Percentiles rank a stretch among this genome's conserved stretches.
Conservation (phyloP, 2,113 vertebrate genomes). For the Gallinago media region DNA sequence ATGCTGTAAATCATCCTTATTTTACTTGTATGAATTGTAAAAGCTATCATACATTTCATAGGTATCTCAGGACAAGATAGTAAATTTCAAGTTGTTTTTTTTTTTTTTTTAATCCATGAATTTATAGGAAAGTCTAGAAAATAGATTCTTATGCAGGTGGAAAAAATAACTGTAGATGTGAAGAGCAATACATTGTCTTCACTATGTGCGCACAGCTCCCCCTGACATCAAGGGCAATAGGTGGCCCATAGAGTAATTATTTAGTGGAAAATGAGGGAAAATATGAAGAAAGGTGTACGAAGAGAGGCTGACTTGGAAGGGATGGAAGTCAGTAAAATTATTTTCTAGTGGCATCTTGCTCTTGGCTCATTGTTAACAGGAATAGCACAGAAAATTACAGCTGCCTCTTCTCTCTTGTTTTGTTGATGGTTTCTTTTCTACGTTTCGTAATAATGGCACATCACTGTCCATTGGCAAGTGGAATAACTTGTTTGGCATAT, state of each 20-base stretch:
- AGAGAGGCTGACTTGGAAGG: background rate
- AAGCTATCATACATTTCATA: constrained; percentile 56
- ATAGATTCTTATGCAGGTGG: background rate
- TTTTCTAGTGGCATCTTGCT: background rate
- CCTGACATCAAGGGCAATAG: background rate
- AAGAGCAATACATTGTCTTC: background rate
- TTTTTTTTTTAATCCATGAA: background rate
- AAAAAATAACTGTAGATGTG: background rate
- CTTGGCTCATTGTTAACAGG: background rate
- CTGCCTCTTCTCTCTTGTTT: background rate
- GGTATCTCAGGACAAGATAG: constrained; percentile 52
- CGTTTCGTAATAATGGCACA: background rate
- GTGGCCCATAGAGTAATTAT: background rate
- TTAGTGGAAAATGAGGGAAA: background rate
- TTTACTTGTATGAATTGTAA: constrained; percentile 66
- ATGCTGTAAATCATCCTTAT: constrained; percentile 34
- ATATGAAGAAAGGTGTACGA: background rate
- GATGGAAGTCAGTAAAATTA: background rate
- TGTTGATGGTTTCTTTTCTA: background rate
- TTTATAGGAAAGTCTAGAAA: constrained; percentile 29
- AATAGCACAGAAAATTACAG: background rate
- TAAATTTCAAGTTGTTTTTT: constrained; percentile 30
- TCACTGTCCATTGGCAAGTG: background rate
- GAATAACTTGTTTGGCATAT: background rate
- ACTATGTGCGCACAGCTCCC: background rate